Base-by-base conservation (phyloP, 2,888 invertebrate genomes). In the Trichacis sp. region DNA sequence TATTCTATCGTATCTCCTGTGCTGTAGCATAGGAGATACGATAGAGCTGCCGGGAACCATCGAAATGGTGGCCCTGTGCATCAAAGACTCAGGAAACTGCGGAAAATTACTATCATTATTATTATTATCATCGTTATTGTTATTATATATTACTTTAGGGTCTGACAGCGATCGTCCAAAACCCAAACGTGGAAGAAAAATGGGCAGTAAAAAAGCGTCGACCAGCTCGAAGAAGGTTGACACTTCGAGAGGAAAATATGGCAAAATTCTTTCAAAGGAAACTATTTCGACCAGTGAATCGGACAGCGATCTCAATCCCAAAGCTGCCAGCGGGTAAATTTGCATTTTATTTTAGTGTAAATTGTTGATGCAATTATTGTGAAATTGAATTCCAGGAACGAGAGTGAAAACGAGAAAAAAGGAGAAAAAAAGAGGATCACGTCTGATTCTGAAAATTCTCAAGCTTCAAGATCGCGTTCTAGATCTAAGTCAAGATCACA, bases 201-300 rank as follows among this genome's bases (percentile, higher is more conserved):
- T 85, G 81, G 86, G 81, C n/a, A 66, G 62, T 36, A 82, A 71
- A 62, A 83, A 77, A 69, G 78, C 75, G 19, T 52, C 60, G 73
- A 79, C 72, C 70, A 79, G 74, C 57, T 76, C 38, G 77, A 82
- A 75, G 61, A 77, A 46, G 77, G 87, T 15, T 88, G 93, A 93
- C 17, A 89, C 93, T 57, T 89, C 93, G 6, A 96, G 95, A 84
- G 95, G 96, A 81, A 92, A 95, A 45, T 18, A 17, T n/a, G 89
- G 92, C 69, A 92, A 95, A 78, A 93, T 97, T 80, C 92, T 96
- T 0, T 97, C 97, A 0, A 97, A 97, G 82, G 97, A 94, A 59
- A 96, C 95, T 0, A 97, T 98, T 71, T 97, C 97, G 0, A 96
- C 96, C 0, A 93, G 93, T 64, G 95, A 94, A 78, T 93, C 93